phyloP scores from a whole-genome alignment of 2,113 vertebrate genomes.

The Eleginops maclovinus region DNA sequence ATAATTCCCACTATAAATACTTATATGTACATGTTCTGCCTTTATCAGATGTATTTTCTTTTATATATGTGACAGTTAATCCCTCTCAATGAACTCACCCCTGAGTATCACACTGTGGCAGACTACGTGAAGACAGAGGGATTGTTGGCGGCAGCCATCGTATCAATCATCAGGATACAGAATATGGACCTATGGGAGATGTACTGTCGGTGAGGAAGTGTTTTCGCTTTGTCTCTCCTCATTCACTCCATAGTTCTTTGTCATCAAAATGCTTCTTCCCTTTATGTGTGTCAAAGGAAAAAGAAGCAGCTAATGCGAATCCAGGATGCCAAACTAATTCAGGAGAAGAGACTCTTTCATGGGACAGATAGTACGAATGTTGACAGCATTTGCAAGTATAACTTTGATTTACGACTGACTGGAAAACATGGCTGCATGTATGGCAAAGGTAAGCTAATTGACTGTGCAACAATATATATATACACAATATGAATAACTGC shows the following conservation, averaged over 20 bases:
- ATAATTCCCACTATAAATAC: neutral
- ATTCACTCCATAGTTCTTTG: rapidly evolving
- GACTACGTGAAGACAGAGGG: slow-evolving; percentile 79
- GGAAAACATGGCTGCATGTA: slow-evolving; percentile 75
- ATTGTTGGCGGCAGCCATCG: slow-evolving; percentile 83
- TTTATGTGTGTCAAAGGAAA: slow-evolving; percentile 81
- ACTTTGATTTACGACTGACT: slow-evolving; percentile 90
- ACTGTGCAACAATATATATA: neutral
- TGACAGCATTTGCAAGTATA: slow-evolving; percentile 90
- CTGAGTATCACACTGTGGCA: slow-evolving; percentile 87
- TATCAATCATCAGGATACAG: slow-evolving; percentile 89
- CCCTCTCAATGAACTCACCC: slow-evolving; percentile 80
- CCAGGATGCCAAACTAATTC: slow-evolving; percentile 72
- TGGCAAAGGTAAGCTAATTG: slow-evolving; percentile 86
- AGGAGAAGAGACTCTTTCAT: slow-evolving; percentile 89
- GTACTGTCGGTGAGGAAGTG: slow-evolving; percentile 85
- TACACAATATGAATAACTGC: neutral
- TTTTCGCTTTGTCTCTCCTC: neutral
- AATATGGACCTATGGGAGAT: slow-evolving; percentile 93
- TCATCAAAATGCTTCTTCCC: neutral
- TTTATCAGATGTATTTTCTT: neutral
- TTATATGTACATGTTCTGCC: too few species aligned
- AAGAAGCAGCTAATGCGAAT: slow-evolving; percentile 90
- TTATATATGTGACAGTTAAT: slow-evolving; percentile 63
- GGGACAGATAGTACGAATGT: slow-evolving; percentile 87